Percentiles rank a stretch among this genome's conserved stretches.
Conservation (phyloP, 92 coral and sea anemone genomes). For the Bergia puertoricense region DNA sequence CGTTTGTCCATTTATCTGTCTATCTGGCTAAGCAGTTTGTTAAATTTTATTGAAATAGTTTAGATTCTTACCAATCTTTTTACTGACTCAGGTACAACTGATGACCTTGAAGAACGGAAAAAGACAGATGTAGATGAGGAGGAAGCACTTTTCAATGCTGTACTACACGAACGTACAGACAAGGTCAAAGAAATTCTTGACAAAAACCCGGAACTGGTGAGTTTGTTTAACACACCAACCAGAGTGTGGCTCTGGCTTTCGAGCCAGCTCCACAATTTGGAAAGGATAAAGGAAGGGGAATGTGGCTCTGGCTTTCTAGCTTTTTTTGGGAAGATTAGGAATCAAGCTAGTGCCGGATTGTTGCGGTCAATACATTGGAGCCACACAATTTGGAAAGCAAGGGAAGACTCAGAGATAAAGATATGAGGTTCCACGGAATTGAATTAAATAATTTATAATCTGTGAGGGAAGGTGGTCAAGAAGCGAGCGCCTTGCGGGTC, state of each 20-base stretch:
- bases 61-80: background rate
- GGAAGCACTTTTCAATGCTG: slow-evolving; percentile 9
- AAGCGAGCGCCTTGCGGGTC: no score
- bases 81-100: slow-evolving; percentile 1
- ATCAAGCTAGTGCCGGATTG: no score
- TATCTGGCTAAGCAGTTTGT: no score
- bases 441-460: no score
- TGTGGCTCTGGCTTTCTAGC: no score
- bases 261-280: no score
- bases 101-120: background rate
- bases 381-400: background rate
- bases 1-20: no score
- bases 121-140: background rate
- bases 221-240: background rate
- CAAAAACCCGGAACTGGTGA: slow-evolving; percentile 19
- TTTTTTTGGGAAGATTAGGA: no score
- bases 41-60: background rate
- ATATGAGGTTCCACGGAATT: background rate
- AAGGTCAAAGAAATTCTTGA: slow-evolving; percentile 26
- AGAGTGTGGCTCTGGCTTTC: background rate
- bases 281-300: no score
- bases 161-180: slow-evolving; percentile 23
- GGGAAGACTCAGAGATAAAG: background rate
- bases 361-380: background rate
- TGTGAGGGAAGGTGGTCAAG: no score